These are phyloP conservation scores for Pteruthius melanotis DNA, from an alignment of 2,113 vertebrate species.

Conservation along the genomic window DNA sequence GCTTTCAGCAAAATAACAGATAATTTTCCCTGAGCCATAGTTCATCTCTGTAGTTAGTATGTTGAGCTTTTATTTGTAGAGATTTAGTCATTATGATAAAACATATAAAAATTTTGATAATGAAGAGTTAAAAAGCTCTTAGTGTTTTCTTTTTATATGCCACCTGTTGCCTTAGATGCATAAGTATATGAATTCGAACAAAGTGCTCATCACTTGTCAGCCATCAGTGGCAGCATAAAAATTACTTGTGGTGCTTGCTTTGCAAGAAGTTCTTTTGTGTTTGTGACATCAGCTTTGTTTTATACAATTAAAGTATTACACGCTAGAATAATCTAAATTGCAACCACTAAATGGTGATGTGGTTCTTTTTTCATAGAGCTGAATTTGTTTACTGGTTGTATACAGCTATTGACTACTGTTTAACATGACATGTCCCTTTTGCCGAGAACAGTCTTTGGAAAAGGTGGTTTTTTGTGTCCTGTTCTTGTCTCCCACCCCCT, in stretches of 20 bases:
- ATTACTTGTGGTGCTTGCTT: conserved; percentile 86
- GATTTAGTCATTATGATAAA: conserved; percentile 46
- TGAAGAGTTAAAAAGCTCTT: conserved; percentile 69
- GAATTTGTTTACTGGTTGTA: conserved; percentile 91
- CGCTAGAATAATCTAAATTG: conserved; percentile 95
- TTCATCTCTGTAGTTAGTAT: conserved; percentile 26
- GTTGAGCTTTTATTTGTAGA: conserved; percentile 33
- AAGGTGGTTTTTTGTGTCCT: conserved; percentile 33
- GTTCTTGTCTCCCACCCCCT: conserved; percentile 47
- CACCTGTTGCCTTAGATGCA: conserved; percentile 76
- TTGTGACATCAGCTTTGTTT: conserved; percentile 93
- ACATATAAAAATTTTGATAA: conserved; percentile 57
- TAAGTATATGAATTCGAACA: conserved; percentile 78
- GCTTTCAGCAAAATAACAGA: background rate
- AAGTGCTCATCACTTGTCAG: conserved; percentile 87
- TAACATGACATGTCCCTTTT: conserved; percentile 81
- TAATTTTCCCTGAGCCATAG: background rate
- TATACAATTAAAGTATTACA: conserved; percentile 96
- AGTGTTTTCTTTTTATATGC: conserved; percentile 76
- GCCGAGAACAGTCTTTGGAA: conserved; percentile 52
- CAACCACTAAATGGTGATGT: conserved; percentile 84
- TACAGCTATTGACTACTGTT: conserved; percentile 84
- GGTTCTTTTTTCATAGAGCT: conserved; percentile 79
- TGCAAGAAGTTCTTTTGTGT: conserved; percentile 86
- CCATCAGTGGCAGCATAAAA: conserved; percentile 81